A percentile compares a stretch with the other conserved stretches of the same genome.
phyloP scores from a whole-genome alignment of 2,797 vertebrate species.

The Jordanella pulchra region DNA sequence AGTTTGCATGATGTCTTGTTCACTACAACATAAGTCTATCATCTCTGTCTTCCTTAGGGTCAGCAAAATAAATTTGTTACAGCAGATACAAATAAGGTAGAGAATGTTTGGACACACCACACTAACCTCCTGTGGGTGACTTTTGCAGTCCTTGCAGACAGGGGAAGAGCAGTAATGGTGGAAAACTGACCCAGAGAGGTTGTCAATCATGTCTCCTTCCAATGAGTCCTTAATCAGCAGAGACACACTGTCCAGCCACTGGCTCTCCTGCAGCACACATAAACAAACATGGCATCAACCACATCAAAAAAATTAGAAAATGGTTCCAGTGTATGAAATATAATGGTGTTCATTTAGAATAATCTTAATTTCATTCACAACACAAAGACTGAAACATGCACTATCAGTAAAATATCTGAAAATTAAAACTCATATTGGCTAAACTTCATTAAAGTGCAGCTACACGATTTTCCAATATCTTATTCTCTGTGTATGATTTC shows the following conservation, averaged over 20 bases:
- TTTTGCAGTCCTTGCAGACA: slow-evolving; percentile 86
- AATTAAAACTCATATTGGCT: neutral
- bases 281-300: slow-evolving; percentile 6
- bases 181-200: slow-evolving; percentile 96
- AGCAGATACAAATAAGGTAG: neutral
- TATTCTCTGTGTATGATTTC: neutral
- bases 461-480: neutral
- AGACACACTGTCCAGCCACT: slow-evolving; percentile 99
- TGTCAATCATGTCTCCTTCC: slow-evolving; percentile 97
- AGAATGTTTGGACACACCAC: neutral
- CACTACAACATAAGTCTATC: neutral
- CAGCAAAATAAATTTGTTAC: slow-evolving; percentile 2
- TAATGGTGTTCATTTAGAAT: neutral
- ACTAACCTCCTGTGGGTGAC: slow-evolving; percentile 89
- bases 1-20: neutral
- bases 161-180: slow-evolving; percentile 93
- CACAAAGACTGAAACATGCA: neutral
- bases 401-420: neutral
- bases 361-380: neutral
- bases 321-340: neutral
- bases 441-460: neutral
- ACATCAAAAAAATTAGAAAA: neutral
- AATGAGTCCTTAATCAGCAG: slow-evolving; percentile 97
- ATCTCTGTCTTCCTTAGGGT: neutral
- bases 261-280: slow-evolving; percentile 87